phyloP scores from a whole-genome alignment of 1,140 invertebrate species.

The Drosophila quadrilineata region DNA sequence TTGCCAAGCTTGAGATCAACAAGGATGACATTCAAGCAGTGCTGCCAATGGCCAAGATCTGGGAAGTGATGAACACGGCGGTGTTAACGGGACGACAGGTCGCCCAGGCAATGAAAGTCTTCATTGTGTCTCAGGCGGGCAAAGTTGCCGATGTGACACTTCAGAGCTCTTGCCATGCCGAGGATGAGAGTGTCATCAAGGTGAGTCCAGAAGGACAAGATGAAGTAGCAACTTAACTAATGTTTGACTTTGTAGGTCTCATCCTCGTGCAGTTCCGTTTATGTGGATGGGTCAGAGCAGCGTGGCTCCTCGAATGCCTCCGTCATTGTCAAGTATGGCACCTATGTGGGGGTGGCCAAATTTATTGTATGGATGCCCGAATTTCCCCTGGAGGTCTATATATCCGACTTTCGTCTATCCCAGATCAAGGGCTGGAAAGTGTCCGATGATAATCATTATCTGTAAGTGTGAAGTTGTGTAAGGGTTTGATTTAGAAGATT shows the following conservation, averaged over 20 bases:
- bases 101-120: slow-evolving; percentile 96
- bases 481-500: neutral
- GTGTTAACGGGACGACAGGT: slow-evolving; percentile 96
- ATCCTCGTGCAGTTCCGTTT: slow-evolving; percentile 97
- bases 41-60: slow-evolving; percentile 97
- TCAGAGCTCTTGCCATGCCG: slow-evolving; percentile 96
- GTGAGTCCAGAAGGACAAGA: no score
- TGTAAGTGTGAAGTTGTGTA: slow-evolving; percentile 72
- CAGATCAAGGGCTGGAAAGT: slow-evolving; percentile 95
- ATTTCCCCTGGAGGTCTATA: slow-evolving; percentile 93
- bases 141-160: slow-evolving; percentile 96
- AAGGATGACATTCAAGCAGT: slow-evolving; percentile 97
- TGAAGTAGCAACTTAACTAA: no score
- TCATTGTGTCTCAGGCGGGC: slow-evolving; percentile 95
- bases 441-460: slow-evolving; percentile 86
- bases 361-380: slow-evolving; percentile 99
- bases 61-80: slow-evolving; percentile 97
- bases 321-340: slow-evolving; percentile 96
- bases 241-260: slow-evolving; percentile 90
- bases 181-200: slow-evolving; percentile 97
- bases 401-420: slow-evolving; percentile 93
- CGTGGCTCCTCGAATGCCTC: slow-evolving; percentile 96
- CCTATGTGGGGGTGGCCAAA: slow-evolving; percentile 91
- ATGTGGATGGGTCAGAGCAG: slow-evolving; percentile 97
- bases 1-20: slow-evolving; percentile 92